Percentiles rank a stretch among this genome's conserved stretches.
Evolutionary conservation across 2,888 invertebrate genomes (phyloP).

Genomic region (Arctia plantaginis): DNA sequence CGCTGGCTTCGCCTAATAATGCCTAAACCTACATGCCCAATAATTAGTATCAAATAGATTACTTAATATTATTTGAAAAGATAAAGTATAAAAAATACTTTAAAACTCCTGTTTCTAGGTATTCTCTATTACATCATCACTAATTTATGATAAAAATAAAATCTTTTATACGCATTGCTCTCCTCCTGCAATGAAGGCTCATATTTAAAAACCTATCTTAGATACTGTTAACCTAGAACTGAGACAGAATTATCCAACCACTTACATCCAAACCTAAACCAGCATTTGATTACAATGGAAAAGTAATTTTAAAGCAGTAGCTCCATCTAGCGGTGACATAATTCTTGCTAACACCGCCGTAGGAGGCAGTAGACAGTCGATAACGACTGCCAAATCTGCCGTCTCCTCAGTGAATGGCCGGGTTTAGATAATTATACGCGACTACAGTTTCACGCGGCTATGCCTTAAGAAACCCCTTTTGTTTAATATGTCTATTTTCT

Average conservation of each 20-base stretch:
- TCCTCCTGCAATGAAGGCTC: background rate
- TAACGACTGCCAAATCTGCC: constrained; percentile 35
- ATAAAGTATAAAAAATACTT: too few species aligned
- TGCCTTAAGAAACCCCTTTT: background rate
- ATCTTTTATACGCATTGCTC: background rate
- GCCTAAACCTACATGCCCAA: too few species aligned
- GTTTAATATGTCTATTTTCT: background rate
- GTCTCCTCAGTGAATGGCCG: constrained; percentile 28
- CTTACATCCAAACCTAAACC: constrained; percentile 16
- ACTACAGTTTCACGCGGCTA: constrained; percentile 1
- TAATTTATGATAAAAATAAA: background rate
- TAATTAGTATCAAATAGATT: too few species aligned
- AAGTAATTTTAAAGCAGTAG: constrained; percentile 9
- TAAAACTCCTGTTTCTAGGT: too few species aligned
- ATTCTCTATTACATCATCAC: background rate
- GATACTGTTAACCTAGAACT: background rate
- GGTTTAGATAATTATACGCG: constrained; percentile 27
- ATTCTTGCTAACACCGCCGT: constrained; percentile 18
- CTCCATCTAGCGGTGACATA: constrained; percentile 21
- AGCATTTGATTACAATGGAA: constrained; percentile 19
- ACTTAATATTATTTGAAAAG: too few species aligned
- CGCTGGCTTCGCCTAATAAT: background rate
- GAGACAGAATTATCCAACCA: background rate
- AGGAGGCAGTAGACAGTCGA: constrained; percentile 22
- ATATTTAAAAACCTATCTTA: background rate